Conservation (phyloP, 2,888 invertebrate species). For the Hypomecis punctinalis region DNA sequence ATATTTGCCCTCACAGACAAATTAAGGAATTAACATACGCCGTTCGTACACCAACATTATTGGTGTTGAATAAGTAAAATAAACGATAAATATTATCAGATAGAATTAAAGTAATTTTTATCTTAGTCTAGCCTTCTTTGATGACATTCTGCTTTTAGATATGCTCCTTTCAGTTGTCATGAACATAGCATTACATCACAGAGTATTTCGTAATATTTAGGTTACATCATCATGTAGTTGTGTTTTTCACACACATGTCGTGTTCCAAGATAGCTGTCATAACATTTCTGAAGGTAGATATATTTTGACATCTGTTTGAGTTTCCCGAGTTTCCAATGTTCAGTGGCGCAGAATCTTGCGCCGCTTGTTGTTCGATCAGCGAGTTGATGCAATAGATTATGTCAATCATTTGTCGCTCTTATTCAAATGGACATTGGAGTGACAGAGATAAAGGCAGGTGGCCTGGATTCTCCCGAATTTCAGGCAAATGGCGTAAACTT, state of each 20-base stretch:
- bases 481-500: no score
- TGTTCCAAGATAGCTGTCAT: slow-evolving; percentile 36
- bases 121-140: not conserved
- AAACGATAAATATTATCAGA: no score
- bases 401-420: not conserved
- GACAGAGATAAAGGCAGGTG: not conserved
- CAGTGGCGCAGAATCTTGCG: slow-evolving; percentile 33
- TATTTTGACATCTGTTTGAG: slow-evolving; percentile 40
- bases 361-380: not conserved
- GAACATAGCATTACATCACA: slow-evolving; percentile 8
- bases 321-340: slow-evolving; percentile 27
- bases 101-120: no score
- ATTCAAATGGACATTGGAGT: not conserved
- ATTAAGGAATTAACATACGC: no score
- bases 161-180: not conserved
- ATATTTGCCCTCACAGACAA: no score
- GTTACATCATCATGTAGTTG: slow-evolving; percentile 14
- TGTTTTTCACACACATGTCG: slow-evolving; percentile 19
- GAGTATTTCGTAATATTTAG: slow-evolving; percentile 11
- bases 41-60: no score
- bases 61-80: no score
- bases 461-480: no score
- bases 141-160: not conserved
- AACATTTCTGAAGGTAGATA: slow-evolving; percentile 32
- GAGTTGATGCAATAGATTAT: not conserved